Evolutionary conservation across 2,113 vertebrate genomes (phyloP), one percentile per base, ranked within the genome.

Genomic region (Corythaixoides concolor): DNA sequence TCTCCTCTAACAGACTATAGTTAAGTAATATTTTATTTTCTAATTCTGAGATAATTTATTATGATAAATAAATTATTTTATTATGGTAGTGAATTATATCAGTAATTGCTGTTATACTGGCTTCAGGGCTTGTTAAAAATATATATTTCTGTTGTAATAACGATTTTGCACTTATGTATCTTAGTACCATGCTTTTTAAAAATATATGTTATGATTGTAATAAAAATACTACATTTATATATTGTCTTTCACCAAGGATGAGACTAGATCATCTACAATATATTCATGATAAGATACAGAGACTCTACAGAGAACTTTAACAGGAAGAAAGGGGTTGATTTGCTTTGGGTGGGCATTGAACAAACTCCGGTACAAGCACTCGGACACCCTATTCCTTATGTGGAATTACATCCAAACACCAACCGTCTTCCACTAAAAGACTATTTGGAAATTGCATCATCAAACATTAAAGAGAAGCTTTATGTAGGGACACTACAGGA

Each of bases 41-140:
- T 91, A 91, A 79, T 78, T 64, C 84, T 89, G 43, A 56, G 52
- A 70, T 56, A 55, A 91, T 82, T 92, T 93, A 78, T 92, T 86
- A 74, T 49, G 35, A 92, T 87, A 81, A 94, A 94, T 93, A 93
- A 79, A 82, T 91, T 77, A 73, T 15, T 76, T 85, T 91, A 60
- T 89, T 93, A 63, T 77, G 20, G 43, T 58, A 89, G 59, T 70
- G 41, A 93, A 89, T 84, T 88, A 70, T 4, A 37, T 69, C 43
- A 47, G 32, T 84, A 95, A 89, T 91, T 96, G 55, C 62, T 72
- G 15, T 56, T 92, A 39, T 49, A 64, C 68, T 70, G 52, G 47
- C 30, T 90, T 50, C 52, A 60, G 39, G 33, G 35, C 24, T 93
- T 3, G 11, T 92, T 90, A 92, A 92, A 94, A 94, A 69, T 72